phyloP scores from a whole-genome alignment of 2,888 invertebrate species.

The Nymphalis polychloros region DNA sequence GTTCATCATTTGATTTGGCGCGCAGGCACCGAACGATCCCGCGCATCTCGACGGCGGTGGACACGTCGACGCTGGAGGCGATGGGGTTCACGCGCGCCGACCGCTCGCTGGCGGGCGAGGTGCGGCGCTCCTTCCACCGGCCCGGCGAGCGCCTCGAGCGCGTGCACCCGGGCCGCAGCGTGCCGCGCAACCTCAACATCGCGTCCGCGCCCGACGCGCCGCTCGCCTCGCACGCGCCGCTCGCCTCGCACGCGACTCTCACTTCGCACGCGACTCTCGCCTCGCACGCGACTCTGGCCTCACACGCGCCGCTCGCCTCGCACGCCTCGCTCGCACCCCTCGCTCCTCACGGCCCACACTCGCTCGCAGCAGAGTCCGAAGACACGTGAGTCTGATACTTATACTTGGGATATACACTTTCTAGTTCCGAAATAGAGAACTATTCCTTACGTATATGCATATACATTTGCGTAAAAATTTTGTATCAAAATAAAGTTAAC shows the following conservation, averaged over 20 bases:
- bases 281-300: slow-evolving; percentile 26
- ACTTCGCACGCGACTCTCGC: slow-evolving; percentile 75
- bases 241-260: slow-evolving; percentile 74
- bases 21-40: slow-evolving; percentile 76
- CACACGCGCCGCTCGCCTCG: slow-evolving; percentile 26
- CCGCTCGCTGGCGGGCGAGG: slow-evolving; percentile 62
- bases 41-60: slow-evolving; percentile 67
- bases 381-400: slow-evolving; percentile 13
- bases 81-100: slow-evolving; percentile 57
- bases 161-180: slow-evolving; percentile 68
- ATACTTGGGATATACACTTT: neutral
- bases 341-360: slow-evolving; percentile 24
- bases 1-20: too few relatives aligned
- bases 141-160: slow-evolving; percentile 52
- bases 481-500: neutral
- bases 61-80: slow-evolving; percentile 53
- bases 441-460: too few relatives aligned
- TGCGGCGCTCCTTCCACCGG: slow-evolving; percentile 75
- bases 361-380: slow-evolving; percentile 15
- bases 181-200: slow-evolving; percentile 81
- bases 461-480: too few relatives aligned
- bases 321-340: slow-evolving; percentile 22
- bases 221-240: slow-evolving; percentile 56
- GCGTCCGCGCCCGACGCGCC: slow-evolving; percentile 52
- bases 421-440: neutral